These are phyloP conservation scores for Poeciliopsis turrubarensis DNA, from an alignment of 2,113 vertebrate species.

Conservation along the genomic window DNA sequence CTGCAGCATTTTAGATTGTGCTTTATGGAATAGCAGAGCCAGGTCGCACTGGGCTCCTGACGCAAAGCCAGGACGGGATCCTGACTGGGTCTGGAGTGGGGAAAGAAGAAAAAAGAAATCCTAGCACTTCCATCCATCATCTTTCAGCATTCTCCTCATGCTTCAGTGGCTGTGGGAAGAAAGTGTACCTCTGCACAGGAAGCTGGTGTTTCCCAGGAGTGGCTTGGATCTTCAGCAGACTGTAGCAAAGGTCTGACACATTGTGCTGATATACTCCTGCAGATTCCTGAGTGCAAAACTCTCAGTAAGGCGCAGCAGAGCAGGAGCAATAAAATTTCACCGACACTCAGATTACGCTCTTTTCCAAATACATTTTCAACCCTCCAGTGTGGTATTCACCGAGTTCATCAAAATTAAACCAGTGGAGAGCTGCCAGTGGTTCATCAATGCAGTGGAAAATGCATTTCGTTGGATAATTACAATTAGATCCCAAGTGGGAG, in stretches of 20 bases:
- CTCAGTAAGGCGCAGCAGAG: conserved; percentile 1
- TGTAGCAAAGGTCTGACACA: conserved; percentile 45
- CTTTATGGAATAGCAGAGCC: conserved; percentile 38
- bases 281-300: conserved; percentile 35
- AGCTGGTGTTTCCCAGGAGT: conserved; percentile 58
- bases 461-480: not conserved
- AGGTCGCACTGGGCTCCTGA: conserved; percentile 39
- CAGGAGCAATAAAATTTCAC: not conserved
- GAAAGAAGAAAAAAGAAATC: conserved; percentile 29
- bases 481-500: not conserved
- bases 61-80: conserved; percentile 54
- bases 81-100: conserved; percentile 35
- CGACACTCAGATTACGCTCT: too few species aligned
- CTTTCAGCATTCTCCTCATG: conserved; percentile 47
- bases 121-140: conserved; percentile 56
- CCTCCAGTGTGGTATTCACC: not conserved
- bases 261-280: conserved; percentile 34
- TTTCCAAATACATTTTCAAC: not conserved
- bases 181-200: conserved; percentile 57
- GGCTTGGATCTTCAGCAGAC: conserved; percentile 47
- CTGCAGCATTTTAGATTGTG: conserved; percentile 35
- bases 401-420: not conserved
- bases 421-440: not conserved
- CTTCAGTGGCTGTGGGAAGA: conserved; percentile 50
- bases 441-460: not conserved